phyloP scores from a whole-genome alignment of 92 coral and sea anemone genomes.

The Palythoa heliodiscus region DNA sequence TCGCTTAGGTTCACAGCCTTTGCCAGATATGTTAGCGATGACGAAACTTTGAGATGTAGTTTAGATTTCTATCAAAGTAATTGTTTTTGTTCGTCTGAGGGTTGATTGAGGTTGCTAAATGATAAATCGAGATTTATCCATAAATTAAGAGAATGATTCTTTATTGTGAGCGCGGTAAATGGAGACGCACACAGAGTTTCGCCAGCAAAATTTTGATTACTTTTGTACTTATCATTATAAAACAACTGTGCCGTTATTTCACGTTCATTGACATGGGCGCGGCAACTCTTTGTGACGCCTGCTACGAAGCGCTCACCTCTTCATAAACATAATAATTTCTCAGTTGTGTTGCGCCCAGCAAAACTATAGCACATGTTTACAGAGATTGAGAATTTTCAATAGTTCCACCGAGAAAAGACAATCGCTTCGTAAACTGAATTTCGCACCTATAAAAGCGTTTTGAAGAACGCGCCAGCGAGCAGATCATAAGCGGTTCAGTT shows the following conservation, averaged over 20 bases:
- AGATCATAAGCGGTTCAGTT: conserved; percentile 14
- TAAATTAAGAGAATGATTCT: neutral
- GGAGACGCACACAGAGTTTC: neutral
- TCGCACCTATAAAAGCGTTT: neutral
- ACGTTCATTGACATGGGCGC: conserved; percentile 20
- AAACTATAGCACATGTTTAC: conserved; percentile 1
- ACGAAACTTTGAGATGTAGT: neutral
- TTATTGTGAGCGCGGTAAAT: neutral
- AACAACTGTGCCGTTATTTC: conserved; percentile 19
- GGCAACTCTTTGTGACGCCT: conserved; percentile 24
- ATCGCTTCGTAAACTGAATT: neutral
- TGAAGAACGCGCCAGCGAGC: conserved; percentile 40
- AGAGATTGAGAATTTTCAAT: neutral
- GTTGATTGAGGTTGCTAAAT: neutral
- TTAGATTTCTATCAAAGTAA: neutral
- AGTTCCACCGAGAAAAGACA: neutral
- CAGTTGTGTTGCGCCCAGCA: conserved; percentile 18
- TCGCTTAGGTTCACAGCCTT: neutral
- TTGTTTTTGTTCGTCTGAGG: neutral
- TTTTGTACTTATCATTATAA: neutral
- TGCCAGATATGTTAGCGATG: neutral
- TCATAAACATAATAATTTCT: conserved; percentile 34
- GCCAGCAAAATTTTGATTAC: conserved; percentile 32
- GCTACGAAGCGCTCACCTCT: conserved; percentile 18
- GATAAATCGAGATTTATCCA: neutral